These are phyloP conservation scores for Diplogasteroides magnus DNA, from an alignment of 1,140 invertebrate species.

Conservation along the genomic window DNA sequence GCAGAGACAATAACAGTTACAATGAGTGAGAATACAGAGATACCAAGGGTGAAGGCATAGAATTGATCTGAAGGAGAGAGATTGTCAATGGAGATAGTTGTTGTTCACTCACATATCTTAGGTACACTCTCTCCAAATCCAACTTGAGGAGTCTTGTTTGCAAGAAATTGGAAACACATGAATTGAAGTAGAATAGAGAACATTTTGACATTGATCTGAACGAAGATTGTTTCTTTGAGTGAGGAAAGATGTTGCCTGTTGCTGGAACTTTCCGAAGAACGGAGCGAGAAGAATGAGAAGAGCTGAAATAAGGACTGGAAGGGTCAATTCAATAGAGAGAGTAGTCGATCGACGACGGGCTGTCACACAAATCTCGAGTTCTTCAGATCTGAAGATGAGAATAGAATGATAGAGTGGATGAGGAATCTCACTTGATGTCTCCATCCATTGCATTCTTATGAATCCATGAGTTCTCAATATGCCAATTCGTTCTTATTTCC, in stretches of 20 bases:
- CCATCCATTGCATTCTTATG: conserved; percentile 23
- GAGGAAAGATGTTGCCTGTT: conserved; percentile 17
- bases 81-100: conserved; percentile 6
- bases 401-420: not conserved
- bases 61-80: conserved; percentile 33
- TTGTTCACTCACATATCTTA: conserved; percentile 29
- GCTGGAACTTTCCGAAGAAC: conserved; percentile 36
- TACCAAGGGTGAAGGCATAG: conserved; percentile 34
- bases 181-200: conserved; percentile 38
- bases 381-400: conserved; percentile 22
- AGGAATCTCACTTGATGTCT: conserved; percentile 26
- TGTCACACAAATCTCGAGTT: conserved; percentile 31
- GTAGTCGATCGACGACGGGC: conserved; percentile 29
- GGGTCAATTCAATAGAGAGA: conserved; percentile 30
- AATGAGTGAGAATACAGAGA: conserved; percentile 34
- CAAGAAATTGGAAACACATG: conserved; percentile 39
- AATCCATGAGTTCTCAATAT: conserved; percentile 29
- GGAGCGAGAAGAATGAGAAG: conserved; percentile 33
- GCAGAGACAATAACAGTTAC: conserved; percentile 35
- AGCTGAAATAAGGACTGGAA: conserved; percentile 37
- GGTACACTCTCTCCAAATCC: conserved; percentile 36
- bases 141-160: conserved; percentile 34
- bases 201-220: conserved; percentile 38
- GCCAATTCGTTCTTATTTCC: conserved; percentile 34
- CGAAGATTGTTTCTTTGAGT: not conserved